These are phyloP conservation scores for Grammomys dolichurus DNA, from an alignment of 2,113 vertebrate genomes.

Conservation along the genomic window DNA sequence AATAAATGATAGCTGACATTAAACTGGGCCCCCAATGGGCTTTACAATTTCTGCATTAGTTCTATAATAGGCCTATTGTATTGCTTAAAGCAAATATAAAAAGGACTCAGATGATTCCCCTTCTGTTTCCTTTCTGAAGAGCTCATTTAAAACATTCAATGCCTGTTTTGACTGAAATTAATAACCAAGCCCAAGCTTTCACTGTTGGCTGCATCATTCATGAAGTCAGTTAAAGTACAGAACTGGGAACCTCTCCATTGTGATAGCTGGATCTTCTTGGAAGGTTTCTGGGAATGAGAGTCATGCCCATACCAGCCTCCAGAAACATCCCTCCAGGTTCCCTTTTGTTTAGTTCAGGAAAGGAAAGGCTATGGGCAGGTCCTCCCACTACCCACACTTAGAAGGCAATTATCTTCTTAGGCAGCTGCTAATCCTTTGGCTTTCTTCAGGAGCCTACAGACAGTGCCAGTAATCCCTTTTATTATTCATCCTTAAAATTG, in stretches of 20 bases:
- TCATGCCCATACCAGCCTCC: slow-evolving; percentile 66
- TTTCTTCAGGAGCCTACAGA: slow-evolving; percentile 75
- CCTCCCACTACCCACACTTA: slow-evolving; percentile 66
- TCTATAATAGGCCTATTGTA: background rate
- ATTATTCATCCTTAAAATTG: slow-evolving; percentile 79
- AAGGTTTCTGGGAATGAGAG: slow-evolving; percentile 73
- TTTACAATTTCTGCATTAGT: slow-evolving; percentile 31
- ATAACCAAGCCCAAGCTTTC: slow-evolving; percentile 59
- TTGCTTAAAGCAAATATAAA: slow-evolving; percentile 42
- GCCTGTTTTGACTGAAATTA: slow-evolving; percentile 31
- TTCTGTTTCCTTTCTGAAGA: background rate
- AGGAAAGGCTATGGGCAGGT: slow-evolving; percentile 70
- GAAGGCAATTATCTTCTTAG: slow-evolving; percentile 81
- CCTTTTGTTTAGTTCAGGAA: slow-evolving; percentile 78
- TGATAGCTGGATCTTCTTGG: slow-evolving; percentile 69
- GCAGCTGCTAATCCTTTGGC: slow-evolving; percentile 56
- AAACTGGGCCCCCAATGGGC: background rate
- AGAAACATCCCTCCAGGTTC: slow-evolving; percentile 77
- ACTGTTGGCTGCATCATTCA: slow-evolving; percentile 47
- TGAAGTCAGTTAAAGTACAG: slow-evolving; percentile 82
- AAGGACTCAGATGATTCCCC: background rate
- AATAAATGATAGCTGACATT: background rate
- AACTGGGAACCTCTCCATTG: slow-evolving; percentile 73
- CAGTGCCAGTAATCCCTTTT: slow-evolving; percentile 66
- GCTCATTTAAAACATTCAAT: slow-evolving; percentile 21